Evolutionary conservation across 2,113 vertebrate genomes (phyloP).

Genomic region (Muntiacus muntjak): DNA sequence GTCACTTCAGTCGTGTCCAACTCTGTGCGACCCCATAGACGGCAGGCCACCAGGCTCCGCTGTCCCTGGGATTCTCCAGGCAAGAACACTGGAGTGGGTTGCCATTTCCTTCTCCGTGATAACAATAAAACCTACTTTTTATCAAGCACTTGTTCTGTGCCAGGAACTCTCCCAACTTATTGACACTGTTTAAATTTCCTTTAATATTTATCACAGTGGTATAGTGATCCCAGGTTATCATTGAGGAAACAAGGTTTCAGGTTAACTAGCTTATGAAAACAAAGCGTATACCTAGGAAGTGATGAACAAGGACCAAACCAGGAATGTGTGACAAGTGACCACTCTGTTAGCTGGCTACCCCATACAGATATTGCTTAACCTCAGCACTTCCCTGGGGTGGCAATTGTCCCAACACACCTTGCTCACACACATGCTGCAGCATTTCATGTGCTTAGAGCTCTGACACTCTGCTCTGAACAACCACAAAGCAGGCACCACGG

Average conservation of each 20-base stretch:
- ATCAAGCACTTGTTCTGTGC: neutral
- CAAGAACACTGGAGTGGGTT: too few species aligned
- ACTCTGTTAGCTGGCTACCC: neutral
- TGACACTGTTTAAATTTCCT: neutral
- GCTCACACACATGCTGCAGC: neutral
- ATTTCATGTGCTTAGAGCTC: neutral
- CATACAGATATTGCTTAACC: too few species aligned
- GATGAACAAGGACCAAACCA: neutral
- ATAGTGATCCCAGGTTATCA: neutral
- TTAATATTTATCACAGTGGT: neutral
- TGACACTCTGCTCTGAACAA: neutral
- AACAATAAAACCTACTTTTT: neutral
- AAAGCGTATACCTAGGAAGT: neutral
- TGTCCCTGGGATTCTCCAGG: too few species aligned
- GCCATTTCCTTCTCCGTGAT: too few species aligned
- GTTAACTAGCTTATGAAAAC: neutral
- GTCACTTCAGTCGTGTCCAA: too few species aligned
- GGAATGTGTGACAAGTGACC: too few species aligned
- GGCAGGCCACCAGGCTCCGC: too few species aligned
- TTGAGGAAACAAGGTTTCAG: neutral
- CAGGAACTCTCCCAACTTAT: neutral
- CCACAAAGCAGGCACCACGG: fast-evolving
- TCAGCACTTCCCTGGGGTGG: neutral
- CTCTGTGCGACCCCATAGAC: too few species aligned
- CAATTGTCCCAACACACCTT: neutral